Evolutionary conservation across 2,113 vertebrate species (phyloP), one percentile per base, ranked within the genome.

Genomic region (Petaurus breviceps): DNA sequence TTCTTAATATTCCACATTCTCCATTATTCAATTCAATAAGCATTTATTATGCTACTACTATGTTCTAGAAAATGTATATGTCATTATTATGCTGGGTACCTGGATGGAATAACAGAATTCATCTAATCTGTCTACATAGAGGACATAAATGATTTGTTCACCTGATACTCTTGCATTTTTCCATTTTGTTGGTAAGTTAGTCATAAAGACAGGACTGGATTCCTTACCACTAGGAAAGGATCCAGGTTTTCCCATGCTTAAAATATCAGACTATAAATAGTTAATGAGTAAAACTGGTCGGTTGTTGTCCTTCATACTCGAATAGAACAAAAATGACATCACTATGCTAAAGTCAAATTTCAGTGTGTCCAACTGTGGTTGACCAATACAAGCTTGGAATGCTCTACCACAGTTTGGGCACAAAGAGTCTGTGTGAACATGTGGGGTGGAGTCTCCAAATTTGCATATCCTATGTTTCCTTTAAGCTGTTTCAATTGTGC

Each of bases 111-210:
- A n/a, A 77, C 5, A 77, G 37, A n/a, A 68, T 68, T 68, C 61
- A 68, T 91, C 93, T 94, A 68, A 52, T 90, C 61, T 93, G 24
- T 90, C 91, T 91, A 31, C 90, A n/a, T 26, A 92, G 37, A 53
- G 57, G 9, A 46, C 14, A 97, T 84, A n/a, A 28, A n/a, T 53
- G 22, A 0, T 61, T 91, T 89, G 51, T n/a, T 90, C 28, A 14
- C 28, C 95, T 95, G 93, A n/a, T 92, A 28, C 2, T 92, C 10
- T 54, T 8, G 8, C 49, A 94, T 61, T 93, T 93, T 92, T 90
- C 61, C 3, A 55, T 94, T 94, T 23, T 24, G 2, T 51, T 3
- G 89, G n/a, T 22, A 49, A 90, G 11, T 28, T 52, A 90, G 91
- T 97, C 24, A 54, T 28, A 94, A 6, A 61, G 28, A 51, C 43